These are phyloP conservation scores for Sinhomidia bicolor DNA, from an alignment of 2,888 invertebrate species.

Conservation along the genomic window DNA sequence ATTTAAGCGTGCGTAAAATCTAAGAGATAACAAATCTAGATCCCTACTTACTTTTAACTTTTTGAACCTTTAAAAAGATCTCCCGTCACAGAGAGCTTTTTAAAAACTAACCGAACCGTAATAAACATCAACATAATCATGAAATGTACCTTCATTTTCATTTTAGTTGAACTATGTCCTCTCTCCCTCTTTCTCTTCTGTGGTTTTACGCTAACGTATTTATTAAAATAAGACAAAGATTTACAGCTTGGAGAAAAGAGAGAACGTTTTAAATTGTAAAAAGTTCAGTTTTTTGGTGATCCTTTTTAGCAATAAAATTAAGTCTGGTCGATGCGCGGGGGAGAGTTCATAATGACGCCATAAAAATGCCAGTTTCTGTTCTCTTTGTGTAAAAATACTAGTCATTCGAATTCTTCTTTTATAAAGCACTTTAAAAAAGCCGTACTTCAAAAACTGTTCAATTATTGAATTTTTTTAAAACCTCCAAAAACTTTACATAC, in stretches of 20 bases:
- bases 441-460: not conserved
- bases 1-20: slow-evolving; percentile 51
- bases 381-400: not conserved
- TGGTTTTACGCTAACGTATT: not conserved
- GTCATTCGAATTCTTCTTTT: not conserved
- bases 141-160: no score
- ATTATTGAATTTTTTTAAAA: not conserved
- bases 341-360: slow-evolving; percentile 38
- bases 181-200: not conserved
- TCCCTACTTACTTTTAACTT: not conserved
- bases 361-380: slow-evolving; percentile 47
- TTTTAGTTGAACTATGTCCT: no score
- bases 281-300: slow-evolving; percentile 37
- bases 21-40: not conserved
- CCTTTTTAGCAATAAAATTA: slow-evolving; percentile 64
- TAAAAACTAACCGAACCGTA: slow-evolving; percentile 27
- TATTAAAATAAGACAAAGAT: slow-evolving; percentile 16
- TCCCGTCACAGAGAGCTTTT: not conserved
- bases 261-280: not conserved
- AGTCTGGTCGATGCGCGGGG: not conserved
- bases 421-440: not conserved
- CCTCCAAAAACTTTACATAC: not conserved
- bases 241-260: not conserved
- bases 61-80: slow-evolving; percentile 15
- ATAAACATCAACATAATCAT: slow-evolving; percentile 15